These are phyloP conservation scores for Holcopasites calliopsidis DNA, from an alignment of 1,140 invertebrate genomes.

Conservation along the genomic window DNA sequence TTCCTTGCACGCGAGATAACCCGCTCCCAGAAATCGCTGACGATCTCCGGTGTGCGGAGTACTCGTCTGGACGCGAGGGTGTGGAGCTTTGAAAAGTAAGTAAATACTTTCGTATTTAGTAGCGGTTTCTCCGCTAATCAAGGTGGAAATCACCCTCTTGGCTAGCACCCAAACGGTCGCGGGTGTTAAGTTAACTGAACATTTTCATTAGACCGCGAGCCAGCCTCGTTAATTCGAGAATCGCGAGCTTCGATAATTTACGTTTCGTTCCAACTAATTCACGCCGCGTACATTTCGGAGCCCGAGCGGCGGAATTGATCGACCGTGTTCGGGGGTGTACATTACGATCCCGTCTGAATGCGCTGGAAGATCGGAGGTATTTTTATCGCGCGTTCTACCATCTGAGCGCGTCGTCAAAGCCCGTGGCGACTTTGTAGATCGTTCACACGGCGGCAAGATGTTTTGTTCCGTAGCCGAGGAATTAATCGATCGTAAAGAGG, in stretches of 20 bases:
- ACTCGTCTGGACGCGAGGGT: too few species aligned
- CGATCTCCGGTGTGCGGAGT: background rate
- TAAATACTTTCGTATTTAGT: background rate
- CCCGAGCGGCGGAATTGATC: background rate
- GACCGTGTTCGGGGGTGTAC: background rate
- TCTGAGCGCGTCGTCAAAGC: constrained; percentile 37
- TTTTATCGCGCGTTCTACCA: constrained; percentile 30
- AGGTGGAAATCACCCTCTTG: constrained; percentile 51
- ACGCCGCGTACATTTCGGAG: background rate
- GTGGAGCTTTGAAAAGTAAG: constrained; percentile 11
- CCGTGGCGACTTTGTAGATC: constrained; percentile 34
- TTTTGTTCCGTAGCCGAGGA: constrained; percentile 51
- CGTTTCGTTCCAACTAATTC: background rate
- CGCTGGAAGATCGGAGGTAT: constrained; percentile 19
- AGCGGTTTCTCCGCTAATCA: constrained; percentile 8
- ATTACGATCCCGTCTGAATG: too few species aligned
- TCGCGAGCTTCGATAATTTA: constrained; percentile 33
- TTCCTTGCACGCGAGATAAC: background rate
- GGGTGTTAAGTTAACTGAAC: constrained; percentile 46
- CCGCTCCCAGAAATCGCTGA: background rate
- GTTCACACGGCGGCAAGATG: constrained; percentile 40
- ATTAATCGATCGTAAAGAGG: constrained; percentile 55
- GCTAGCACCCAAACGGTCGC: constrained; percentile 48
- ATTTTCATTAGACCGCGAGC: constrained; percentile 34
- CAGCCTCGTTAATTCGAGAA: constrained; percentile 47